Conservation (phyloP, 2,797 vertebrate genomes). For the Merluccius polli region DNA sequence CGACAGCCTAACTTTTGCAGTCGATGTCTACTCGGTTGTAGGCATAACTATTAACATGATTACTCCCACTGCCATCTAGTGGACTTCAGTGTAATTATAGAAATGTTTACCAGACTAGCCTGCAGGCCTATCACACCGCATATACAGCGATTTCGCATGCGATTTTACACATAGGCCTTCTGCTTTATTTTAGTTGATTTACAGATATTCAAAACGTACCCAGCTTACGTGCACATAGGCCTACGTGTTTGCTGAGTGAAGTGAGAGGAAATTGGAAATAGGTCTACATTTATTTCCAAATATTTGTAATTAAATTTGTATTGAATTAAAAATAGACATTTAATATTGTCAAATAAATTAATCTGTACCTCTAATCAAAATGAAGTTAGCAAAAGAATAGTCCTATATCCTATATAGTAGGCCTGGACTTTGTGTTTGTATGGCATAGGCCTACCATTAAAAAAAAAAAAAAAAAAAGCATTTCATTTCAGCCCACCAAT, state of each 20-base stretch:
- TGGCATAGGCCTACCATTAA: too few relatives aligned
- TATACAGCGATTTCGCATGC: too few relatives aligned
- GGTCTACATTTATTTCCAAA: not conserved
- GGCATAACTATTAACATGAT: not conserved
- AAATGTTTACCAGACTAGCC: not conserved
- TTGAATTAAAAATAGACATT: not conserved
- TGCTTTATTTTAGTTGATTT: not conserved
- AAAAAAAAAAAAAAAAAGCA: too few relatives aligned
- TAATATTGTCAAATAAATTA: not conserved
- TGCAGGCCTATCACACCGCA: too few relatives aligned
- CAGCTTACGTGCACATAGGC: not conserved
- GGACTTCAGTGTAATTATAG: conserved; percentile 17
- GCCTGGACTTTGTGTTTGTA: too few relatives aligned
- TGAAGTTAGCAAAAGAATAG: too few relatives aligned
- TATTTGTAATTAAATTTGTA: not conserved
- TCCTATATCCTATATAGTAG: too few relatives aligned
- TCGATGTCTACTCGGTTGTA: not conserved
- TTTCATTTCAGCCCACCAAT: not conserved
- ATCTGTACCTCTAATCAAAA: too few relatives aligned
- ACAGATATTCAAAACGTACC: not conserved
- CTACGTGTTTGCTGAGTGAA: not conserved
- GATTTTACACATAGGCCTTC: not conserved
- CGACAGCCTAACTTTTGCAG: not conserved
- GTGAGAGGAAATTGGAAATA: not conserved
- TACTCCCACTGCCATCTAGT: conserved; percentile 47